Evolutionary conservation across 2,888 invertebrate species (phyloP).

Genomic region (Andrena trimmerana): DNA sequence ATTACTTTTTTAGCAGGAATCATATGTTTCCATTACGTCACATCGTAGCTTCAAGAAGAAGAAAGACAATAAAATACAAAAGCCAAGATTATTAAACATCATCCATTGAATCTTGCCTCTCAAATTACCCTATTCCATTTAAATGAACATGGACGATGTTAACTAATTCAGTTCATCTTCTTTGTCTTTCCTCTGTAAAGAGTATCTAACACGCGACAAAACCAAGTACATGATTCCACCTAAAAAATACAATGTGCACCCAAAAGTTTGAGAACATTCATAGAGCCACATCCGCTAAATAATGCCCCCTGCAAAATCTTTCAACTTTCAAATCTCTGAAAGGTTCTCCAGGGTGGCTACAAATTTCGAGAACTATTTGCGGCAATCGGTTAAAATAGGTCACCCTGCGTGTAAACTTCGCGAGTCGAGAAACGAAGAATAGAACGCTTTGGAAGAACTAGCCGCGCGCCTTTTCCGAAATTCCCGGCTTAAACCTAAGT

Average conservation of each 20-base stretch:
- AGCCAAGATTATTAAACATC: too few relatives aligned
- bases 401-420: conserved; percentile 27
- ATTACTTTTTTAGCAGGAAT: too few relatives aligned
- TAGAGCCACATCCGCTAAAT: not conserved
- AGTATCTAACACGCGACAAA: not conserved
- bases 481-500: conserved; percentile 63
- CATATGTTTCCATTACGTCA: too few relatives aligned
- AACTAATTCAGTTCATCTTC: not conserved
- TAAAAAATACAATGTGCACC: not conserved
- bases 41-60: too few relatives aligned
- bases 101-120: too few relatives aligned
- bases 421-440: conserved; percentile 44
- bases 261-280: not conserved
- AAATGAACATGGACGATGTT: too few relatives aligned
- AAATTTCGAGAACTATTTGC: not conserved
- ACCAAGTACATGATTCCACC: not conserved
- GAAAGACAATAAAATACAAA: too few relatives aligned
- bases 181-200: not conserved
- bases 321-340: not conserved
- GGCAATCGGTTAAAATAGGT: conserved; percentile 6
- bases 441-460: conserved; percentile 46
- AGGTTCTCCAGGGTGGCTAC: not conserved
- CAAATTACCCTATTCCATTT: too few relatives aligned
- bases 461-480: conserved; percentile 34
- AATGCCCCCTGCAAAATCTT: not conserved